Evolutionary conservation across 1,140 invertebrate species (phyloP).

Genomic region (Platyscapa corneri): DNA sequence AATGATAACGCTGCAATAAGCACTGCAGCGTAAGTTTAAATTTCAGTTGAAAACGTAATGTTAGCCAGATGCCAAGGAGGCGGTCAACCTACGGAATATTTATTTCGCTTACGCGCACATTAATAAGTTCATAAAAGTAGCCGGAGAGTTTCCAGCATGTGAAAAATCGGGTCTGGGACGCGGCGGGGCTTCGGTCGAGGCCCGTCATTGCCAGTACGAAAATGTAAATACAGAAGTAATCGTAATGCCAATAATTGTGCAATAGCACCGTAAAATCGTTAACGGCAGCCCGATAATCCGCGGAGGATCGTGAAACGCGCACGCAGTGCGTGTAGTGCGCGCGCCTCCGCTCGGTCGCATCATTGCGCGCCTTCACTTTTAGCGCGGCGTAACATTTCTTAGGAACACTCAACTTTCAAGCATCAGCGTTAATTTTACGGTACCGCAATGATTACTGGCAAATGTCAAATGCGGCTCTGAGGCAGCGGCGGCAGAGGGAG

Average conservation of each 20-base stretch:
- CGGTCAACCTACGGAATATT: neutral
- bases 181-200: neutral
- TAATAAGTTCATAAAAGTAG: neutral
- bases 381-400: neutral
- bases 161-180: neutral
- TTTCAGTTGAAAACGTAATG: neutral
- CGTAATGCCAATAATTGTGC: conserved; percentile 1
- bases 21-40: neutral
- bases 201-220: neutral
- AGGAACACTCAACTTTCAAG: neutral
- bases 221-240: conserved; percentile 4
- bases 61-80: too few relatives aligned
- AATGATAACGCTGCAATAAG: neutral
- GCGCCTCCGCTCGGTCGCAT: neutral
- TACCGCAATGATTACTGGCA: neutral
- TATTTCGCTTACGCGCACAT: neutral
- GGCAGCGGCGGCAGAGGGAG: too few relatives aligned
- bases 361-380: neutral
- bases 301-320: neutral
- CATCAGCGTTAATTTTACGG: neutral
- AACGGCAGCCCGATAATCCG: neutral
- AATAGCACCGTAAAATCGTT: neutral
- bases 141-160: neutral
- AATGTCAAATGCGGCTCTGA: neutral
- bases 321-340: too few relatives aligned